These are phyloP conservation scores for Allacma fusca DNA, from an alignment of 2,888 invertebrate species.

Conservation along the genomic window DNA sequence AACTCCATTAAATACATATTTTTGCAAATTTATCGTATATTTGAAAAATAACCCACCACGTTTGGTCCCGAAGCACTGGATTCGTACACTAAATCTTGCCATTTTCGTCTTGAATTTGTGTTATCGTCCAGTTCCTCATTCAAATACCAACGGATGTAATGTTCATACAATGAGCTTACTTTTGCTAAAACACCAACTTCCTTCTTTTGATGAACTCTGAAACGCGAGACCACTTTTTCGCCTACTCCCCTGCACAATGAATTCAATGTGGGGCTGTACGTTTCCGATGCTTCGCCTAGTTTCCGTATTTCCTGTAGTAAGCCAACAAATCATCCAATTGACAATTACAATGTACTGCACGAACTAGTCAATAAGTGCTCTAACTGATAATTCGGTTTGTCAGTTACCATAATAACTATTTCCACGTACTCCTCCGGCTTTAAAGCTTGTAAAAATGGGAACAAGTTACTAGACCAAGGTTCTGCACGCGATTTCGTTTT, in stretches of 20 bases:
- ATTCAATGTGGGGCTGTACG: slow-evolving; percentile 76
- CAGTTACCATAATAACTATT: slow-evolving; percentile 66
- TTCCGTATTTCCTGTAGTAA: slow-evolving; percentile 71
- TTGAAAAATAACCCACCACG: slow-evolving; percentile 64
- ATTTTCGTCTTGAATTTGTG: slow-evolving; percentile 74
- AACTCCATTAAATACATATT: not conserved
- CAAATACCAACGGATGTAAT: slow-evolving; percentile 75
- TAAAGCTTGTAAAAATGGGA: slow-evolving; percentile 76
- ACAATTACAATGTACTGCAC: not conserved
- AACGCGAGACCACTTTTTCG: slow-evolving; percentile 73
- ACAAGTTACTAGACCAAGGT: slow-evolving; percentile 65
- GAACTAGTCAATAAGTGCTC: too few relatives aligned
- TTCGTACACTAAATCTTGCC: slow-evolving; percentile 73
- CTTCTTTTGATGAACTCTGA: slow-evolving; percentile 73
- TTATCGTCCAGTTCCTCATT: slow-evolving; percentile 63
- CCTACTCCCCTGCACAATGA: slow-evolving; percentile 75
- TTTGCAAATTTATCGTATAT: not conserved
- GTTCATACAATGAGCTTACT: slow-evolving; percentile 70
- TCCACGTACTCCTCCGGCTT: slow-evolving; percentile 65
- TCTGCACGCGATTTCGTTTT: slow-evolving; percentile 65
- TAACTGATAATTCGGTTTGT: not conserved
- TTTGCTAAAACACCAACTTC: slow-evolving; percentile 74
- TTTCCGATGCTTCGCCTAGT: slow-evolving; percentile 79
- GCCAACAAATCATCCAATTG: not conserved
- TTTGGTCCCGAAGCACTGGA: slow-evolving; percentile 69